Conservation (phyloP, 2,113 vertebrate species). For the Halcyon senegalensis region DNA sequence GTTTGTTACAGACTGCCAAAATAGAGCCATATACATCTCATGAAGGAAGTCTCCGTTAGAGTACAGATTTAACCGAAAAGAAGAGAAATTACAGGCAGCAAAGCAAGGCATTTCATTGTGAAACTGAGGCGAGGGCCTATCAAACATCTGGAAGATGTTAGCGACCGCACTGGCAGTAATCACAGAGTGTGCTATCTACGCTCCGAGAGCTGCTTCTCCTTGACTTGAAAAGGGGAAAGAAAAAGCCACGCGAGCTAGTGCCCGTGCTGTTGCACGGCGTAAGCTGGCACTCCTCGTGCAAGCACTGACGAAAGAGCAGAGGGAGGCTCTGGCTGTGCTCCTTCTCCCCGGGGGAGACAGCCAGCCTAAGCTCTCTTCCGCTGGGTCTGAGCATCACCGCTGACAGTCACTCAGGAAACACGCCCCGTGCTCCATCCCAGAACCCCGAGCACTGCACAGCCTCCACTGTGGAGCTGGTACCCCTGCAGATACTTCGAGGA, state of each 20-base stretch:
- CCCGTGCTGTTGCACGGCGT: conserved; percentile 25
- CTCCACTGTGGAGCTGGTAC: background rate
- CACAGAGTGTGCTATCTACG: conserved; percentile 13
- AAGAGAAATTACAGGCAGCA: conserved; percentile 19
- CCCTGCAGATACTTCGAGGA: background rate
- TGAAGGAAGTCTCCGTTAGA: background rate
- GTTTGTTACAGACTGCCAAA: background rate
- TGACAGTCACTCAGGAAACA: conserved; percentile 29
- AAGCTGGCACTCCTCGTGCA: conserved; percentile 36
- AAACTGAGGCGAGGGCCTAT: conserved; percentile 14
- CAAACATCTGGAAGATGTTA: conserved; percentile 79
- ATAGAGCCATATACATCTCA: background rate
- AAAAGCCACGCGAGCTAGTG: conserved; percentile 23
- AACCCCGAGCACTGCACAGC: background rate
- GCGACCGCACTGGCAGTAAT: conserved; percentile 57
- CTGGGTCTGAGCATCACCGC: background rate
- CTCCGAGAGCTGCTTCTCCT: background rate
- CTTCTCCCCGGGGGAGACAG: background rate
- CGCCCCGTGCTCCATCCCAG: background rate
- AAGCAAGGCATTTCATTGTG: conserved; percentile 43
- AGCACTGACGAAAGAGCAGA: conserved; percentile 63
- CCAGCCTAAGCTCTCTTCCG: background rate
- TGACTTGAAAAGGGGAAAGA: conserved; percentile 35
- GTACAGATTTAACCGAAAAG: background rate
- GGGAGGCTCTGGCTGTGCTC: background rate